Conservation (phyloP, 92 coral and sea anemone genomes). For the Phenganax subtilis region DNA sequence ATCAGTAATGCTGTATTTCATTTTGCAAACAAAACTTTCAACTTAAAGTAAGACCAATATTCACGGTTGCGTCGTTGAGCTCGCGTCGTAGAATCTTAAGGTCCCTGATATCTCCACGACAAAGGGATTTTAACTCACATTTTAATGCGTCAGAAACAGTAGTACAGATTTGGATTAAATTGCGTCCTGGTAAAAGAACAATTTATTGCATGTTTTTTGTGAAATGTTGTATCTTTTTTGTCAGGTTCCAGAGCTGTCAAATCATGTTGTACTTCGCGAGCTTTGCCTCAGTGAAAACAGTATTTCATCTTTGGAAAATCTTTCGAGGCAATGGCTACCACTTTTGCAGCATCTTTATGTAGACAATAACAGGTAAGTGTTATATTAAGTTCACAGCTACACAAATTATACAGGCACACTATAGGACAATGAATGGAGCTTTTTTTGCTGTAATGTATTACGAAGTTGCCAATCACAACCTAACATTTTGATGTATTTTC, state of each 20-base stretch:
- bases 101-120: too few species aligned
- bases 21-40: too few species aligned
- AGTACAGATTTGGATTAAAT: too few species aligned
- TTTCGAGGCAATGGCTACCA: constrained; percentile 78
- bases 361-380: constrained; percentile 73
- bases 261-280: constrained; percentile 74
- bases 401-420: not conserved
- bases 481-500: not conserved
- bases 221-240: not conserved
- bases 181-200: too few species aligned
- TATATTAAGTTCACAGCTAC: not conserved
- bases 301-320: constrained; percentile 66
- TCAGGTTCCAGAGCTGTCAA: constrained; percentile 71
- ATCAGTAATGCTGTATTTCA: too few species aligned
- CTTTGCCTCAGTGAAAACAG: constrained; percentile 78
- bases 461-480: not conserved
- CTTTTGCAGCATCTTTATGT: constrained; percentile 63
- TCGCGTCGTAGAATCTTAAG: too few species aligned
- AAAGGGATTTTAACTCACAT: not conserved
- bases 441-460: not conserved
- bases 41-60: too few species aligned
- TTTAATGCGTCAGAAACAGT: not conserved
- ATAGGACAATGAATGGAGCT: not conserved
- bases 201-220: too few species aligned
- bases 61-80: too few species aligned